Conservation (phyloP, 2,113 vertebrate species). For the Siphamia tubifer region DNA sequence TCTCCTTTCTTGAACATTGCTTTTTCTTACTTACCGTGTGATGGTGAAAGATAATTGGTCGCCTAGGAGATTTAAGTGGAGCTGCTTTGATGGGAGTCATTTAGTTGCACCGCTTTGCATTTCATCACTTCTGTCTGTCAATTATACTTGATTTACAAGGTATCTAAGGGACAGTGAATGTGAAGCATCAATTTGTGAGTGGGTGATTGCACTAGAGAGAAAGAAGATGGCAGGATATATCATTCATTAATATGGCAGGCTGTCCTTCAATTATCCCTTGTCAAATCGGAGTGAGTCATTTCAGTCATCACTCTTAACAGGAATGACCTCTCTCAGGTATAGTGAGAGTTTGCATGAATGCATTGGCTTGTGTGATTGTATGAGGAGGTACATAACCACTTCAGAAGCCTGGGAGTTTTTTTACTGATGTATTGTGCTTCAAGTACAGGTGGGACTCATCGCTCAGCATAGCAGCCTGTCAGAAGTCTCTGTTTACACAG, state of each 20-base stretch:
- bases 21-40: conserved; percentile 32
- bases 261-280: conserved; percentile 72
- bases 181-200: conserved; percentile 69
- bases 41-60: conserved; percentile 70
- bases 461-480: conserved; percentile 44
- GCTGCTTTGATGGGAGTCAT: conserved; percentile 70
- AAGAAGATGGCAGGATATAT: conserved; percentile 63
- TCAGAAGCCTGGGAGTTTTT: conserved; percentile 15
- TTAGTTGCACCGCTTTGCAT: conserved; percentile 70
- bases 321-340: conserved; percentile 45
- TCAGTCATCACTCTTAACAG: conserved; percentile 46
- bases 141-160: conserved; percentile 75
- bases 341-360: background rate
- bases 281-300: conserved; percentile 62
- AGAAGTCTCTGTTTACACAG: conserved; percentile 70
- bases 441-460: conserved; percentile 65
- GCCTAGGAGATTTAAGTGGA: conserved; percentile 67
- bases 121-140: conserved; percentile 76
- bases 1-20: background rate
- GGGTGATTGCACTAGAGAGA: conserved; percentile 66
- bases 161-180: conserved; percentile 60
- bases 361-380: conserved; percentile 15
- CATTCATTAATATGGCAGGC: conserved; percentile 66
- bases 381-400: conserved; percentile 15
- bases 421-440: conserved; percentile 31